A percentile compares a stretch with the other conserved stretches of the same genome.
phyloP scores from a whole-genome alignment of 1,140 invertebrate genomes.

The Ephestia elutella region DNA sequence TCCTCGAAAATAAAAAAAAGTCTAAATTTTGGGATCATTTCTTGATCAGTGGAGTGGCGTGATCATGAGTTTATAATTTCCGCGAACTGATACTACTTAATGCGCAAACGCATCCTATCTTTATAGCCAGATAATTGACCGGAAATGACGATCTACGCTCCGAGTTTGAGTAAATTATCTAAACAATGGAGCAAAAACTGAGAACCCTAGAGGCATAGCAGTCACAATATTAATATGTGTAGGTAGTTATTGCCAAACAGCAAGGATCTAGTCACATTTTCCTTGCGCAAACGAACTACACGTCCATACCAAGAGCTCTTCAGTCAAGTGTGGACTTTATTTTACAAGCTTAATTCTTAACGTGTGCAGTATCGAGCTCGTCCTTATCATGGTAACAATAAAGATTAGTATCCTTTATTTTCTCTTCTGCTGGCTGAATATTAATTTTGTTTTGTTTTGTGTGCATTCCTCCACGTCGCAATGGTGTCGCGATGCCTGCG shows the following conservation, averaged over 20 bases:
- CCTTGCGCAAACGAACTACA: conserved; percentile 19
- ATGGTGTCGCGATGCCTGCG: conserved; percentile 24
- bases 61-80: conserved; percentile 3
- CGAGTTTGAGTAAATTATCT: background rate
- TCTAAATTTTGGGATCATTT: background rate
- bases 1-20: background rate
- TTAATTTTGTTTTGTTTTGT: conserved; percentile 14
- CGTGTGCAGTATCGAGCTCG: background rate
- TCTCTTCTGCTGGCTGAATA: background rate
- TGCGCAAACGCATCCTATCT: background rate
- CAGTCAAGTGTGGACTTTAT: conserved; percentile 12
- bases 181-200: conserved; percentile 5
- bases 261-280: conserved; percentile 16
- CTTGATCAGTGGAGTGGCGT: conserved; percentile 6
- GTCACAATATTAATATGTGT: conserved; percentile 7
- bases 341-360: background rate
- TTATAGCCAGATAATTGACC: conserved; percentile 2
- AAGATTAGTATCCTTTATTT: conserved; percentile 13
- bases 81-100: background rate
- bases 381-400: conserved; percentile 5
- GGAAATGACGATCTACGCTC: conserved; percentile 1
- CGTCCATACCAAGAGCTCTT: conserved; percentile 20
- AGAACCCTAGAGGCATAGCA: background rate
- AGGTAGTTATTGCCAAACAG: conserved; percentile 20
- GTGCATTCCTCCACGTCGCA: conserved; percentile 41